phyloP scores from a whole-genome alignment of 2,113 vertebrate species.

The Cervus canadensis region DNA sequence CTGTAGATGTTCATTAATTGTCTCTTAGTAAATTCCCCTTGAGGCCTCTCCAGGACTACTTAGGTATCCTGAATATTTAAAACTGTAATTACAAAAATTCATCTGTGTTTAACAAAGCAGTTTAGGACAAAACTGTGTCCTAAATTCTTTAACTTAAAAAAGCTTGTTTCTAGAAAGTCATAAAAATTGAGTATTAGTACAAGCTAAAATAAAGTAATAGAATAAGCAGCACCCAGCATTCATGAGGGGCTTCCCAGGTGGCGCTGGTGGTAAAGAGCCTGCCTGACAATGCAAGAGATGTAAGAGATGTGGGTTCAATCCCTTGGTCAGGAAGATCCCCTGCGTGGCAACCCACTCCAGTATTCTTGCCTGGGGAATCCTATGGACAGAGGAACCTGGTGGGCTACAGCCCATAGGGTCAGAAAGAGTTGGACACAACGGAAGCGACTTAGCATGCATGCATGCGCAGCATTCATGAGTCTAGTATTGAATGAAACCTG shows the following conservation, averaged over 20 bases:
- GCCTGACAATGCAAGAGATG: background rate
- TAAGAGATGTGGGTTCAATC: background rate
- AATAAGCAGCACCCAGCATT: background rate
- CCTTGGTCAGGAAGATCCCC: background rate
- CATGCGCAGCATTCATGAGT: background rate
- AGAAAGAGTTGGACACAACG: background rate
- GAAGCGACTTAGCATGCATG: background rate
- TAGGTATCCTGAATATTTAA: slow-evolving; percentile 1
- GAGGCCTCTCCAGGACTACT: background rate
- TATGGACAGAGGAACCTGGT: background rate
- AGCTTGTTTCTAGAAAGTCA: background rate
- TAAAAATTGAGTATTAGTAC: background rate
- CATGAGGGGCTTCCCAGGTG: background rate
- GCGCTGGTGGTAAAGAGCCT: background rate
- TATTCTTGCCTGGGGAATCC: background rate
- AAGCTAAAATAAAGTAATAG: background rate
- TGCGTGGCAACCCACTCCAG: background rate
- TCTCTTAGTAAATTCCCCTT: background rate
- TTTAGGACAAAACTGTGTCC: background rate
- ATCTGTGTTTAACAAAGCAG: background rate
- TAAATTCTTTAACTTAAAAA: slow-evolving; percentile 8
- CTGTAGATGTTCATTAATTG: background rate
- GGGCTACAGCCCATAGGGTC: background rate
- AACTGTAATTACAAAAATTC: background rate
- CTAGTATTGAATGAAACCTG: background rate